These are phyloP conservation scores for Plagodis dolabraria DNA, from an alignment of 2,888 invertebrate species.

Conservation along the genomic window DNA sequence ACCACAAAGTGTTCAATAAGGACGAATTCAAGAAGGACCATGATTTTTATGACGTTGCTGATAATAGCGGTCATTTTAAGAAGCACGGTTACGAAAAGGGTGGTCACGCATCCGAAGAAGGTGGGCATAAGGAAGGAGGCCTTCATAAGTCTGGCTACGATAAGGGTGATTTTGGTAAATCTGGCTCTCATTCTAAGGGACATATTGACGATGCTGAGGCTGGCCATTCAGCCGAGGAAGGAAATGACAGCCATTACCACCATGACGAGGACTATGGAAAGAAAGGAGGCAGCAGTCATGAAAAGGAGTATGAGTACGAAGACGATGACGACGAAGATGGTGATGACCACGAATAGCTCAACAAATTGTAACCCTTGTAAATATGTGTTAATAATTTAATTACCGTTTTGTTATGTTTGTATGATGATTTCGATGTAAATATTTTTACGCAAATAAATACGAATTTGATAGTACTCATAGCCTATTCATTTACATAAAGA, in stretches of 20 bases:
- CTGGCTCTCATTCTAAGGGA: constrained; percentile 85
- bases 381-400: constrained; percentile 58
- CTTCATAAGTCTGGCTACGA: constrained; percentile 81
- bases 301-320: constrained; percentile 75
- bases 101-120: constrained; percentile 82
- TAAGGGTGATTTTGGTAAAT: constrained; percentile 80
- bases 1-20: constrained; percentile 90
- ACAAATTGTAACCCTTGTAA: constrained; percentile 49
- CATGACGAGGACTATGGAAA: constrained; percentile 83
- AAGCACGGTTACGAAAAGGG: constrained; percentile 85
- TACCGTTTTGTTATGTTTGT: constrained; percentile 77
- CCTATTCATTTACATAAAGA: too few relatives aligned
- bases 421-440: constrained; percentile 58
- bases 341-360: constrained; percentile 50
- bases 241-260: constrained; percentile 81
- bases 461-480: too few relatives aligned
- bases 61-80: constrained; percentile 87
- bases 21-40: constrained; percentile 92
- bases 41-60: constrained; percentile 89
- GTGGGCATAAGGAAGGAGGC: constrained; percentile 84
- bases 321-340: constrained; percentile 63
- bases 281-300: constrained; percentile 76
- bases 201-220: constrained; percentile 78
- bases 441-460: constrained; percentile 62
- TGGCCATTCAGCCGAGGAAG: constrained; percentile 84